phyloP scores from a whole-genome alignment of 1,140 invertebrate genomes.

The Lepidostoma basale region DNA sequence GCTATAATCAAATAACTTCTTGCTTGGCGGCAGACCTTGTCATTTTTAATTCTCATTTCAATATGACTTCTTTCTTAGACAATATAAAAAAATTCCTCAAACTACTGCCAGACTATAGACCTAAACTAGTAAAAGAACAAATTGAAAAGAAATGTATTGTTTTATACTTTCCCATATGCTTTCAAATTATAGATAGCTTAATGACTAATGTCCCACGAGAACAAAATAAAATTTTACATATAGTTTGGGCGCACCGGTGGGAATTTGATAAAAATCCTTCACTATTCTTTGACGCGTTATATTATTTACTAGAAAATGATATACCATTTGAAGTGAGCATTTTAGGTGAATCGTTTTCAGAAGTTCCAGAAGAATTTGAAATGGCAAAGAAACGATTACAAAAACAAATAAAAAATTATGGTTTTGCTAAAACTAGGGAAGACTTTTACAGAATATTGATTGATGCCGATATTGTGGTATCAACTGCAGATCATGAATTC shows the following conservation, averaged over 20 bases:
- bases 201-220: not conserved
- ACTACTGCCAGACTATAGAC: constrained; percentile 68
- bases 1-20: constrained; percentile 77
- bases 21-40: constrained; percentile 73
- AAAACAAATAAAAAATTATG: constrained; percentile 67
- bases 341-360: constrained; percentile 53
- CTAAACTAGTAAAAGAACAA: constrained; percentile 62
- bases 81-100: constrained; percentile 70
- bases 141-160: constrained; percentile 69
- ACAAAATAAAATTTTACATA: constrained; percentile 61
- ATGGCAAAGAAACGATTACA: constrained; percentile 59
- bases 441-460: constrained; percentile 66
- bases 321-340: constrained; percentile 59
- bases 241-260: constrained; percentile 82
- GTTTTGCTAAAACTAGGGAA: constrained; percentile 62
- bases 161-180: constrained; percentile 70
- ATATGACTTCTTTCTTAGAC: constrained; percentile 69
- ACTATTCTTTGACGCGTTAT: constrained; percentile 66
- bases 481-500: constrained; percentile 79
- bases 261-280: constrained; percentile 81
- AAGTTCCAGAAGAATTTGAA: constrained; percentile 64
- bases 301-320: constrained; percentile 61
- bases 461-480: constrained; percentile 68
- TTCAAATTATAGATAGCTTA: constrained; percentile 49
- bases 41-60: constrained; percentile 77